Conservation (phyloP, 2,113 vertebrate genomes). For the Peucedramus taeniatus region DNA sequence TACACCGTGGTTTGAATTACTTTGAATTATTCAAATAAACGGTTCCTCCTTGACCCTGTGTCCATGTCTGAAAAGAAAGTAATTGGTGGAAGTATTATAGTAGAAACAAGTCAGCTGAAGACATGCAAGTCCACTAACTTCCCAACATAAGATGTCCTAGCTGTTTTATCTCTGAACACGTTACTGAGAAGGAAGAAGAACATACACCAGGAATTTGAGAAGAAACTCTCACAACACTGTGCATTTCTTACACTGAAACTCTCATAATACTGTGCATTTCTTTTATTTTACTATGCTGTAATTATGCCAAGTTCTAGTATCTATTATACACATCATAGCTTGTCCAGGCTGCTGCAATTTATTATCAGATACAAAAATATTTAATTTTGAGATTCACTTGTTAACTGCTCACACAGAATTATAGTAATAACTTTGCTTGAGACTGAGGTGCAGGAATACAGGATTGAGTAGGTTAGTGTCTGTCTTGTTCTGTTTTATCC, state of each 20-base stretch:
- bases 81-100: rapidly evolving
- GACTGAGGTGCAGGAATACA: neutral
- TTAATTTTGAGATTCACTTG: neutral
- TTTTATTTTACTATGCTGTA: neutral
- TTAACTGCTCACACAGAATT: neutral
- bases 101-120: neutral
- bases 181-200: neutral
- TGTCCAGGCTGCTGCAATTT: neutral
- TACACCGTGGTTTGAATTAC: neutral
- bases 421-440: neutral
- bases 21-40: neutral
- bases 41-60: neutral
- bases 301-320: neutral
- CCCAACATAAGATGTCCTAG: neutral
- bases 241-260: neutral
- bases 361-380: neutral
- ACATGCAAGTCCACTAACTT: neutral
- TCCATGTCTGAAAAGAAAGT: neutral
- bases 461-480: neutral
- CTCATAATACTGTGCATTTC: neutral
- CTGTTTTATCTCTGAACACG: neutral
- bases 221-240: neutral
- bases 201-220: neutral
- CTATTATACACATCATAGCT: neutral
- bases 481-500: neutral